Conservation (phyloP, 2,888 invertebrate genomes). For the Dryomyza anilis region DNA sequence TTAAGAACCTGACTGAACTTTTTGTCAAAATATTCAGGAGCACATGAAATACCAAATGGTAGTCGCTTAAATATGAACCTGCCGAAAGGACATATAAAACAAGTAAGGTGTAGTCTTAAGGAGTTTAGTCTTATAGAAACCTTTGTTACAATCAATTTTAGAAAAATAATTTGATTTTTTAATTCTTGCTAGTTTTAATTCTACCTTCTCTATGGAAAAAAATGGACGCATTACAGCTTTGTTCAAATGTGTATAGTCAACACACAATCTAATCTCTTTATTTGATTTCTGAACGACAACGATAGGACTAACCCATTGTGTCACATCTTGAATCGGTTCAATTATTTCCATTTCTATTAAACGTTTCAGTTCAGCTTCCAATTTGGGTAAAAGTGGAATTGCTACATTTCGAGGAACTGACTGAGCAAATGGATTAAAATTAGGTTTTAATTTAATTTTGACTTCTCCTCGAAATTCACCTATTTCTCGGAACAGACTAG, state of each 20-base stretch:
- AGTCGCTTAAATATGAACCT: constrained; percentile 22
- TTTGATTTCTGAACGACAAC: not conserved
- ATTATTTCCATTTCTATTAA: too few relatives aligned
- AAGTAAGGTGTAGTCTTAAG: not conserved
- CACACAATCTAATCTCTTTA: constrained; percentile 9
- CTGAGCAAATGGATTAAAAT: constrained; percentile 24
- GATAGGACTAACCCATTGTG: not conserved
- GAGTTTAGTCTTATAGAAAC: constrained; percentile 24
- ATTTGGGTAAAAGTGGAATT: not conserved
- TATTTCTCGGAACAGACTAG: constrained; percentile 17
- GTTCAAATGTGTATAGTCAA: too few relatives aligned
- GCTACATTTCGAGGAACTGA: constrained; percentile 1
- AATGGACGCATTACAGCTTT: constrained; percentile 19
- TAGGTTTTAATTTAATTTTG: constrained; percentile 17
- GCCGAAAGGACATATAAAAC: constrained; percentile 15
- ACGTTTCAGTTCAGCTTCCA: not conserved
- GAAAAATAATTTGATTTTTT: too few relatives aligned
- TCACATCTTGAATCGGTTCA: not conserved
- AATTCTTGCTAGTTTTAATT: constrained; percentile 18
- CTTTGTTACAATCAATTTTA: constrained; percentile 24
- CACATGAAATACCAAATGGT: constrained; percentile 23
- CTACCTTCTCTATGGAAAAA: constrained; percentile 8
- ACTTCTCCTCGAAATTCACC: constrained; percentile 26
- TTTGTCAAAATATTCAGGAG: constrained; percentile 26
- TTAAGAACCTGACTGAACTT: constrained; percentile 20